Base-by-base conservation (phyloP, 2,113 vertebrate genomes). In the Elephantulus edwardii region DNA sequence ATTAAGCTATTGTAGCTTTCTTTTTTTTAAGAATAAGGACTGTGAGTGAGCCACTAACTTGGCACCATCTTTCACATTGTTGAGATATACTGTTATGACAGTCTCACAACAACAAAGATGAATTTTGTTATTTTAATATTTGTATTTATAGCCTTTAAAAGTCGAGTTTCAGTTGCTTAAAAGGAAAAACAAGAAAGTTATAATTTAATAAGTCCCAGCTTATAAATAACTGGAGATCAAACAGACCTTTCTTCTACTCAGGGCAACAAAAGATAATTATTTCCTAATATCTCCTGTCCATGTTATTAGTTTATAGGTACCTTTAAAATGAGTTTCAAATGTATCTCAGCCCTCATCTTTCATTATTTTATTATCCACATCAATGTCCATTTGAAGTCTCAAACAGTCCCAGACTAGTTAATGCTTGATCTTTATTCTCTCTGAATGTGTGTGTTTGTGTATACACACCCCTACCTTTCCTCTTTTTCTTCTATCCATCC, bases 191-290 rank as follows among this genome's bases (percentile, higher is more conserved):
- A 77, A 8, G 19, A 56, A 90, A 93, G 62, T 42, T 9, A 4
- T 66, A 79, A 80, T 44, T 85, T 88, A 70, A 66, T 8, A 72
- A 91, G 58, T 54, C 33, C 60, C 17, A 8, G 28, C 35, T 88
- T 52, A 89, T 92, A 83, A 86, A 91, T 33, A 56, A 84, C 74
- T 75, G 60, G 24, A 88, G 60, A 92, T 78, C 46, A 62, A 84
- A n/a, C n/a, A n/a, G 70, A 72, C 83, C 46, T 94, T 87, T 84
- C 38, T 20, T 87, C 50, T 70, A 20, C 7, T 83, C 13, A 42
- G 42, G 16, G 56, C 26, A 88, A 91, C 38, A 74, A 75, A 92
- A 88, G 46, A 7, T 90, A 56, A 79, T 90, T 71, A 83, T 48
- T 66, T 72, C n/a, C 54, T 78, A 30, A 42, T 24, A 24, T 72